These are phyloP conservation scores for Caenorhabditis auriculariae DNA, from an alignment of 2,888 invertebrate species.

Conservation along the genomic window DNA sequence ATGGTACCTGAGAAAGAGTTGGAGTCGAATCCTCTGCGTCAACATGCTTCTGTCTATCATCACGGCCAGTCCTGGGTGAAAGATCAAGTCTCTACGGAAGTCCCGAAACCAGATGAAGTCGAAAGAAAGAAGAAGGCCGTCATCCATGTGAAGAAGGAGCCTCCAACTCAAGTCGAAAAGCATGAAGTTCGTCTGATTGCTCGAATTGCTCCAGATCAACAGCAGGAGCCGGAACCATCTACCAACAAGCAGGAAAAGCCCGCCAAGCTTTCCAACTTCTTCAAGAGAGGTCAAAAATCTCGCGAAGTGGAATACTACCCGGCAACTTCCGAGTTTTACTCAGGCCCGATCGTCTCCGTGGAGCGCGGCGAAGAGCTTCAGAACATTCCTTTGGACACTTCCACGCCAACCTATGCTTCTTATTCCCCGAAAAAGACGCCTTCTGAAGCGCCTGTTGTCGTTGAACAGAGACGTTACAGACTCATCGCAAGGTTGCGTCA, in stretches of 20 bases:
- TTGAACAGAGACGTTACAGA: constrained; percentile 2
- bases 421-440: constrained; percentile 7
- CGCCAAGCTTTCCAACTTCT: no score
- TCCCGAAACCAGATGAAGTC: background rate
- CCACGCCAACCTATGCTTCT: no score
- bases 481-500: constrained; percentile 20
- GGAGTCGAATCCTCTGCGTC: constrained; percentile 15
- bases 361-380: constrained; percentile 13
- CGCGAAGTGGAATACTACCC: no score
- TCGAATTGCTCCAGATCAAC: constrained; percentile 10
- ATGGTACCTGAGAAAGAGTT: constrained; percentile 9
- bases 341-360: constrained; percentile 11
- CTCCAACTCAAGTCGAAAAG: constrained; percentile 12
- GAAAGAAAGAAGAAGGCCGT: constrained; percentile 6
- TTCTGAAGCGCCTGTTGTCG: background rate
- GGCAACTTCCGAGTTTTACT: constrained; percentile 7
- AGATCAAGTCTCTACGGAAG: background rate
- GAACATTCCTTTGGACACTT: constrained; percentile 9
- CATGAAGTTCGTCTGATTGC: constrained; percentile 28
- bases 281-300: no score
- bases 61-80: constrained; percentile 11
- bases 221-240: constrained; percentile 2
- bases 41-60: constrained; percentile 22
- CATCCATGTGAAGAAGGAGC: constrained; percentile 1
- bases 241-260: constrained; percentile 3